Evolutionary conservation across 1,140 invertebrate genomes (phyloP).

Genomic region (Diorhabda sublineata): DNA sequence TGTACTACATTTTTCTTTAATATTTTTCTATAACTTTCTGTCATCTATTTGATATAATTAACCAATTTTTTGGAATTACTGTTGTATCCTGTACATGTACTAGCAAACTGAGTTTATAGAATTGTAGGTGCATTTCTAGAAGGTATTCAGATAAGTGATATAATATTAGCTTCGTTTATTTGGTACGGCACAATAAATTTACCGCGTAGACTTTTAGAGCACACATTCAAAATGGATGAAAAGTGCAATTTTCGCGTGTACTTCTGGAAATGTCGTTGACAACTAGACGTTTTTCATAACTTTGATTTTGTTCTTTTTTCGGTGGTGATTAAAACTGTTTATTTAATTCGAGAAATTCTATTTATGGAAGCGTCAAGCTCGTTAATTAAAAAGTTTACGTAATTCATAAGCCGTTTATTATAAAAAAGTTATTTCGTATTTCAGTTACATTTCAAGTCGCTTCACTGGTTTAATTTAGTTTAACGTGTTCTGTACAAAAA

Average conservation of each 20-base stretch:
- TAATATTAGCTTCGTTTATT: constrained; percentile 1
- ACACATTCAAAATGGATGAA: neutral
- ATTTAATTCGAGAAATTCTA: constrained; percentile 1
- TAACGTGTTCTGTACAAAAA: no score
- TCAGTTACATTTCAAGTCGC: no score
- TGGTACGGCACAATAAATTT: constrained; percentile 2
- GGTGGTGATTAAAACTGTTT: neutral
- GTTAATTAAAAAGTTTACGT: constrained; percentile 3
- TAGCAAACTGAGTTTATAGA: neutral
- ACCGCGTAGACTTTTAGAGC: neutral
- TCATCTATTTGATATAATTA: no score
- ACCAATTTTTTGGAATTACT: no score
- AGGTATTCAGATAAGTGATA: neutral
- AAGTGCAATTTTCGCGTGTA: neutral
- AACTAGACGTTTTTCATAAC: neutral
- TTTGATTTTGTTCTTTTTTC: neutral
- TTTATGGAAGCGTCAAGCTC: neutral
- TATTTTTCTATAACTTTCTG: no score
- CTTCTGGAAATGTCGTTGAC: neutral
- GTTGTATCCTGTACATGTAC: no score
- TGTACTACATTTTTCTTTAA: no score
- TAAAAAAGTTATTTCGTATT: no score
- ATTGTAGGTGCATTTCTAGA: neutral
- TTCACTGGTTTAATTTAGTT: no score
- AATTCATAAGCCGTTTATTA: neutral